Base-by-base conservation (phyloP, 2,888 invertebrate species). In the Nephrotoma guestfalica region DNA sequence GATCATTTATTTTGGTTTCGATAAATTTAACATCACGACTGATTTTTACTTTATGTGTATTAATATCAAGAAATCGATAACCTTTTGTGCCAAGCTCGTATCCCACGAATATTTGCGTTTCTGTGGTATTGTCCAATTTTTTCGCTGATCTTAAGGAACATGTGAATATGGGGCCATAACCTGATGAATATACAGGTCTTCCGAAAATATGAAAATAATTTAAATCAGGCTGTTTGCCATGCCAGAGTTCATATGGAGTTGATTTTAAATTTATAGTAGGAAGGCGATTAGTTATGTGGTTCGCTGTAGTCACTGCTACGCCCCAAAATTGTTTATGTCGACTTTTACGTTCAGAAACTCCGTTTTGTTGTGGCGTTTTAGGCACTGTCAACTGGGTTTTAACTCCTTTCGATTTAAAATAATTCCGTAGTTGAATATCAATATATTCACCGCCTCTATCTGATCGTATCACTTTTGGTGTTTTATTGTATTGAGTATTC, bases 291-390 rank as follows among this genome's bases (percentile, higher is more conserved):
- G 4, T 57, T 57, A 57, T 57, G 57, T 57, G 57, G 13, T 57
- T 57, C n/a, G 57, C 57, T 57, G 57, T 57, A 57, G 13, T 57
- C 57, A 57, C 7, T 30, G 89, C 89, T 85, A 89, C 89, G 47
- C 88, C 88, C 88, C 89, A 89, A 83, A 88, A 88, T 3, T 57
- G 57, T n/a, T 86, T 51, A 51, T 85, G 86, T 51, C 47, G 47
- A 2, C 2, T 47, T 47, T 47, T 47, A n/a, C 47, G 47, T 47
- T 47, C n/a, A n/a, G 47, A 9, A 47, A 47, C 47, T 47, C 47
- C 47, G 13, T 0, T 47, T 47, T 47, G 47, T 47, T 47, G 47
- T 47, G 47, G 47, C 89, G 47, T 87, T 86, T 47, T 47, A 9
- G 47, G 2, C 1, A 47, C 47, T 30, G 30, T 30, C 30, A 30